Conservation (phyloP, 2,888 invertebrate species). For the Clitarchus hookeri region DNA sequence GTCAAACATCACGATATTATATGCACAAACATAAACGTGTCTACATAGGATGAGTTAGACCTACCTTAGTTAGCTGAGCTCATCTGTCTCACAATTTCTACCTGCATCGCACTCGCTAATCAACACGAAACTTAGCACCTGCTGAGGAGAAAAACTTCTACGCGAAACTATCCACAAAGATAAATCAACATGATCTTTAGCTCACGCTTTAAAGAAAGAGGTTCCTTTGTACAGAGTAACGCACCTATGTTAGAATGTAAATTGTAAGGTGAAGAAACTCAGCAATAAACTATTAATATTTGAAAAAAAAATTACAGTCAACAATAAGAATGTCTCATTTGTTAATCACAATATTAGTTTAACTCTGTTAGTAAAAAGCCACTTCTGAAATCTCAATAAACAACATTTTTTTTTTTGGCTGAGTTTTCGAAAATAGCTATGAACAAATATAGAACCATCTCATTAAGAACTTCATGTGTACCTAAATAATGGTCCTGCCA, state of each 20-base stretch:
- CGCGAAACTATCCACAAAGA: background rate
- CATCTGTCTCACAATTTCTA: background rate
- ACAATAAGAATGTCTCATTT: slow-evolving; percentile 34
- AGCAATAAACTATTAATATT: slow-evolving; percentile 27
- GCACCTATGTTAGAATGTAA: background rate
- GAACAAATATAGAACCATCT: slow-evolving; percentile 43
- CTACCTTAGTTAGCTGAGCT: slow-evolving; percentile 21
- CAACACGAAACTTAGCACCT: background rate
- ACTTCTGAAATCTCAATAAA: slow-evolving; percentile 41
- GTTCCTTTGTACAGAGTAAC: background rate
- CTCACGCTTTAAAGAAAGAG: background rate
- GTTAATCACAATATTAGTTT: slow-evolving; percentile 37
- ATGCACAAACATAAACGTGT: slow-evolving; percentile 16
- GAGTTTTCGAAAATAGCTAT: slow-evolving; percentile 43
- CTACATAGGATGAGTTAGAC: slow-evolving; percentile 18
- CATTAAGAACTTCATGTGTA: slow-evolving; percentile 39
- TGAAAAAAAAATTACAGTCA: slow-evolving; percentile 29
- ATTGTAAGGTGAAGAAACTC: background rate
- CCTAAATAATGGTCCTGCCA: slow-evolving; percentile 43
- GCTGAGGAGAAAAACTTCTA: slow-evolving; percentile 10
- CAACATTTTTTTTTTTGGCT: slow-evolving; percentile 33
- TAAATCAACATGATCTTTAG: background rate
- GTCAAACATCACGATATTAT: slow-evolving; percentile 31
- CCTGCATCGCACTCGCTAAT: background rate
- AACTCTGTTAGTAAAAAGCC: slow-evolving; percentile 40